A percentile compares a stretch with the other conserved stretches of the same genome.
Evolutionary conservation across 2,797 vertebrate species (phyloP).

Genomic region (Megaceryle alcyon): DNA sequence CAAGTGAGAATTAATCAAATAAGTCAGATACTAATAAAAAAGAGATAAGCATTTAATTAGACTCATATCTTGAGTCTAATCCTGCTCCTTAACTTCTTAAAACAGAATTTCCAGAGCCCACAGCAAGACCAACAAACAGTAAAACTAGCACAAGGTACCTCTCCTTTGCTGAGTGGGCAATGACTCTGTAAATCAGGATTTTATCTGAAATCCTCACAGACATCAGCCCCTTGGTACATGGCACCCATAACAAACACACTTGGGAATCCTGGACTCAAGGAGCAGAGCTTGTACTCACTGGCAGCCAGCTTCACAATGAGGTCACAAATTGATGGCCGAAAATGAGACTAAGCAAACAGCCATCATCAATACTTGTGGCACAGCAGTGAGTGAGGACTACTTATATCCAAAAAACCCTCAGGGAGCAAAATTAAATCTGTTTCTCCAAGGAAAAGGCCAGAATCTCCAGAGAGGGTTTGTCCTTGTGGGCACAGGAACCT

Average conservation of each 20-base stretch:
- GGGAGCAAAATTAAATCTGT: neutral
- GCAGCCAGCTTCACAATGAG: neutral
- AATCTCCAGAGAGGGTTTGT: neutral
- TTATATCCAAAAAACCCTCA: neutral
- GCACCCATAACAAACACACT: neutral
- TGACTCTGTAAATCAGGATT: neutral
- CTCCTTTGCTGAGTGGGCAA: neutral
- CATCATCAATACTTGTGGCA: rapidly evolving
- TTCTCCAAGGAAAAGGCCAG: neutral
- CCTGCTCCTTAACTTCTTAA: neutral
- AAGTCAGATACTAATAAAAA: neutral
- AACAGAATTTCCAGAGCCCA: neutral
- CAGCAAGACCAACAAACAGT: neutral
- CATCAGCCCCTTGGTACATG: rapidly evolving
- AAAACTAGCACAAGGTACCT: neutral
- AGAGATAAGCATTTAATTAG: neutral
- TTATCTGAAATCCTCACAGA: neutral
- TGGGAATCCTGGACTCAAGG: neutral
- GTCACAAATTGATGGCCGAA: neutral
- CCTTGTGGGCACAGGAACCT: neutral
- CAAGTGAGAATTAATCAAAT: neutral
- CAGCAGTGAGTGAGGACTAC: rapidly evolving
- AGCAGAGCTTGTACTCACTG: neutral
- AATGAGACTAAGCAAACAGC: neutral
- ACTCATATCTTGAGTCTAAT: neutral